phyloP scores from a whole-genome alignment of 2,888 invertebrate genomes.

The Eupsilia transversa region DNA sequence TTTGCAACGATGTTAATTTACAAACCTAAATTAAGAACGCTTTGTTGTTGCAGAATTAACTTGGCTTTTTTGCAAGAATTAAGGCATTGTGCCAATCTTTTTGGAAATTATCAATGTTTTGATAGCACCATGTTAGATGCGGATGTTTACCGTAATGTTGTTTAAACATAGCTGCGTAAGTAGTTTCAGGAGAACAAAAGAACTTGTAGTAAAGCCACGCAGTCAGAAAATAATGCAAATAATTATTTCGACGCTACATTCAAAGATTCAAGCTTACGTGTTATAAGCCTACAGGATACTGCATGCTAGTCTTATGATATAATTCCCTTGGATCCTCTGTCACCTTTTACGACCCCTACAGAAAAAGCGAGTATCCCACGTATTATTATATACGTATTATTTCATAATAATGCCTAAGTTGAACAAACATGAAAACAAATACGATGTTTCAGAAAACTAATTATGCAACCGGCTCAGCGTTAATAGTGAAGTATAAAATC shows the following conservation, averaged over 20 bases:
- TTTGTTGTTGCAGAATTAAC: conserved; percentile 47
- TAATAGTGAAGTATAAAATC: conserved; percentile 44
- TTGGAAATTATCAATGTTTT: conserved; percentile 43
- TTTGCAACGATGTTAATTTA: conserved; percentile 67
- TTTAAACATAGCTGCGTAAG: conserved; percentile 8
- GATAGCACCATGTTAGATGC: conserved; percentile 10
- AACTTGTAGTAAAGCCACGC: not conserved
- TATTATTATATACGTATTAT: too few species aligned
- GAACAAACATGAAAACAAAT: conserved; percentile 1
- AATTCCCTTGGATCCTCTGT: not conserved
- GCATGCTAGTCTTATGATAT: not conserved
- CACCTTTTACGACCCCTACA: not conserved
- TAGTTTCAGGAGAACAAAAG: not conserved
- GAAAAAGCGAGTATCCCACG: not conserved
- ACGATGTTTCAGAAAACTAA: conserved; percentile 14
- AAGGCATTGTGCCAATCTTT: conserved; percentile 40
- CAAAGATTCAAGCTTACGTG: not conserved
- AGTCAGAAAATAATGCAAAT: not conserved
- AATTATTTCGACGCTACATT: not conserved
- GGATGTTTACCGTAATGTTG: conserved; percentile 37
- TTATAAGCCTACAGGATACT: not conserved
- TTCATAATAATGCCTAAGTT: not conserved
- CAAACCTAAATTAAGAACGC: conserved; percentile 67
- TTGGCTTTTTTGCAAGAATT: conserved; percentile 38
- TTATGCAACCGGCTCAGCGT: conserved; percentile 22